These are phyloP conservation scores for Atopsyche davidsoni DNA, from an alignment of 1,140 invertebrate species.

Conservation along the genomic window DNA sequence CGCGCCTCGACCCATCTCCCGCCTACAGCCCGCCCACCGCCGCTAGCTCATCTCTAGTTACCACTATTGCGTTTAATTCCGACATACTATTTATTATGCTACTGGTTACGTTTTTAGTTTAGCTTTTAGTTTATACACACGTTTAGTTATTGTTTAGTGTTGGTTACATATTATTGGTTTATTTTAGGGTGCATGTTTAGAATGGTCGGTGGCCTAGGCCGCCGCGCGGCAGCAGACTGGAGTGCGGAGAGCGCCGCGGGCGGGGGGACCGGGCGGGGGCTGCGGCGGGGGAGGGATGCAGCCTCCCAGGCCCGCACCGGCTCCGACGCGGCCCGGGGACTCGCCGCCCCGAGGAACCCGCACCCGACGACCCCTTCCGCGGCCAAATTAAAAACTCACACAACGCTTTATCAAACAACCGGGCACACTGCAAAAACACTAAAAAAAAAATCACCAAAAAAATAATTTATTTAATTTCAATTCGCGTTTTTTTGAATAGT, in stretches of 20 bases:
- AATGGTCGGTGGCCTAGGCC: constrained; percentile 31
- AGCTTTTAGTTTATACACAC: constrained; percentile 15
- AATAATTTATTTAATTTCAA: too few relatives aligned
- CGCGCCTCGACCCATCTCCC: constrained; percentile 26
- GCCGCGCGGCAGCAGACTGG: constrained; percentile 31
- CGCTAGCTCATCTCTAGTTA: constrained; percentile 27
- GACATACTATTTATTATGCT: constrained; percentile 27
- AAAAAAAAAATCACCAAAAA: too few relatives aligned
- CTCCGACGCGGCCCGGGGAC: not conserved
- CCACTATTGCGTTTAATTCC: constrained; percentile 25
- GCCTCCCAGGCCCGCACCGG: not conserved
- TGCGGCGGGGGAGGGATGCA: not conserved
- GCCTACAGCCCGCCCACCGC: constrained; percentile 26
- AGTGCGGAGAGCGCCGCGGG: constrained; percentile 8
- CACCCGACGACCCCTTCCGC: not conserved
- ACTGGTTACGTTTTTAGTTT: constrained; percentile 26
- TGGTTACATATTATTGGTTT: constrained; percentile 30
- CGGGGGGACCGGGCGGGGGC: not conserved
- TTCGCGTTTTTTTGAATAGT: too few relatives aligned
- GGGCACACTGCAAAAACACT: too few relatives aligned
- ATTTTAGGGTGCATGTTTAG: constrained; percentile 31
- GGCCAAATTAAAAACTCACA: too few relatives aligned
- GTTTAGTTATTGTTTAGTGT: constrained; percentile 23
- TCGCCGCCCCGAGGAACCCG: not conserved
- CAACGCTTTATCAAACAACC: too few relatives aligned